A percentile compares a stretch with the other conserved stretches of the same genome.
Conservation (phyloP, 2,888 invertebrate genomes). For the Diarsia rubi region DNA sequence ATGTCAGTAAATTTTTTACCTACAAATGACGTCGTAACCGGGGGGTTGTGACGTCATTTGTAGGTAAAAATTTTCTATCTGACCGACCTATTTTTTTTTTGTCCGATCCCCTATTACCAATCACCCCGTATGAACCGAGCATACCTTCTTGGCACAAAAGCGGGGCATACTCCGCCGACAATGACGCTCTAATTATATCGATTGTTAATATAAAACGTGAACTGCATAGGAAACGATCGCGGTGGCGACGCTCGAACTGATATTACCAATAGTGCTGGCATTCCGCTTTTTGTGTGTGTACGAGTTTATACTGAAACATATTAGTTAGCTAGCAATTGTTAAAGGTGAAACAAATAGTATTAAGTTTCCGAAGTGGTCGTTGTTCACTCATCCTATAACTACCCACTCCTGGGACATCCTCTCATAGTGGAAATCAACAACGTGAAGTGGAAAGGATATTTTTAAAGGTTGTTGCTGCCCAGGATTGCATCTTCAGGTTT, state of each 20-base stretch:
- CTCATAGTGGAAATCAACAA: background rate
- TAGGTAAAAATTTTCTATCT: too few relatives aligned
- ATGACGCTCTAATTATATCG: slow-evolving; percentile 45
- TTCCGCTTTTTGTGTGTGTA: background rate
- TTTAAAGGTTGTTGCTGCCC: background rate
- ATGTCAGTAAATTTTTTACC: too few relatives aligned
- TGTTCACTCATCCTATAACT: background rate
- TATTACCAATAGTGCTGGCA: slow-evolving; percentile 13
- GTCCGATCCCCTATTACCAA: too few relatives aligned
- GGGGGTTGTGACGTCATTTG: too few relatives aligned
- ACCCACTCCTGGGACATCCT: background rate
- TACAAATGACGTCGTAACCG: too few relatives aligned
- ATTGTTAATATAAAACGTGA: slow-evolving; percentile 49
- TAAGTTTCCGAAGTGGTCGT: background rate
- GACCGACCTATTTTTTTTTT: too few relatives aligned
- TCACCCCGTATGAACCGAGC: background rate
- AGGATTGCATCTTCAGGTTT: background rate
- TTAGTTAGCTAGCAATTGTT: background rate
- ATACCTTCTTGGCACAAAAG: background rate
- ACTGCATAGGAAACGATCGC: slow-evolving; percentile 1
- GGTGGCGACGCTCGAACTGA: background rate
- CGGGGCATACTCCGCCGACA: background rate
- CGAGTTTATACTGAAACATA: background rate
- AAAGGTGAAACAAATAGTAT: too few relatives aligned
- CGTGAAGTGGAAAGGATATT: background rate